Evolutionary conservation across 2,113 vertebrate genomes (phyloP), one percentile per base, ranked within the genome.

Genomic region (Aegotheles bennettii): DNA sequence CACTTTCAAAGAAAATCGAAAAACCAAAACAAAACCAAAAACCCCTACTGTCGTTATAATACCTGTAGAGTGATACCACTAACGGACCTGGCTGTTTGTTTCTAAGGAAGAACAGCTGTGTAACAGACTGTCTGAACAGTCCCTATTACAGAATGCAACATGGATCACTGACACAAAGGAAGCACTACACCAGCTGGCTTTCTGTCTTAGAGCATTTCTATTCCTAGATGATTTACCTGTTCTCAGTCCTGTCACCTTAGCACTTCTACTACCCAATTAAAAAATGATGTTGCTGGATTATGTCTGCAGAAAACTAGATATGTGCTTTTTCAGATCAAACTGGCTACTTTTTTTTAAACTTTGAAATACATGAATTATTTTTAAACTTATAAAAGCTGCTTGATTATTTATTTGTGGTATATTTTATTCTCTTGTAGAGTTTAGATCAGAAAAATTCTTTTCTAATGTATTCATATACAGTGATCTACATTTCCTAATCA

Each of bases 201-300:
- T 86, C 90, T n/a, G 88, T 97, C 96, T 97, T 90, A 8, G 51
- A 94, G 90, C 95, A 96, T 97, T 97, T 96, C 97, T 98, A 98
- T 98, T 98, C 98, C 98, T 98, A 96, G 97, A 97, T 97, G 98
- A 97, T 98, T 97, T 98, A 98, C 98, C 98, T 98, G 98, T 97
- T 98, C 97, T 98, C 98, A 97, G 97, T 95, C 97, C 97, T 98
- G 97, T 97, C 97, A 98, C 98, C 97, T 98, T 96, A 89, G 95
- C 95, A 80, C 93, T 97, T 95, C 91, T 95, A 96, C 96, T 89
- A 93, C 53, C 97, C 98, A 98, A 98, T 98, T 98, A 97, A 98
- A 98, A 97, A 94, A 88, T n/a, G 82, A 96, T 84, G 78, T 90
- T 94, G 69, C 85, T 92, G 79, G 95, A 97, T 97, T 97, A 86